Conservation (phyloP, 2,113 vertebrate species). For the Chitala chitala region DNA sequence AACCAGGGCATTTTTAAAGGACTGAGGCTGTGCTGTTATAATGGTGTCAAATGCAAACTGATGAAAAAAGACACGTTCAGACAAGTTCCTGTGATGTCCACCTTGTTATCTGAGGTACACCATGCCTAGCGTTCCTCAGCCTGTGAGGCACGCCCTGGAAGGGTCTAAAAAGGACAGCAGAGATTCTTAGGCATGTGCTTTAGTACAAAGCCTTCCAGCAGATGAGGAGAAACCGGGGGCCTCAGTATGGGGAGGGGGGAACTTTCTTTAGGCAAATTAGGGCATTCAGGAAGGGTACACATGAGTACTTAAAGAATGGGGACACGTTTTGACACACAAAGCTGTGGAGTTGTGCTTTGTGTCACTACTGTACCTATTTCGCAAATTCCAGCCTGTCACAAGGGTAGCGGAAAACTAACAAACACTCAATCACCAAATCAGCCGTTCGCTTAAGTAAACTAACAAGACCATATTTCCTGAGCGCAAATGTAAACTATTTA, state of each 20-base stretch:
- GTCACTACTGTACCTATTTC: conserved; percentile 14
- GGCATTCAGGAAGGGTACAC: conserved; percentile 18
- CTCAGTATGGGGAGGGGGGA: not conserved
- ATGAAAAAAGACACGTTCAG: conserved; percentile 24
- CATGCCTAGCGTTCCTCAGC: conserved; percentile 12
- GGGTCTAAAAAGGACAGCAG: conserved; percentile 14
- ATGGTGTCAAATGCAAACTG: not conserved
- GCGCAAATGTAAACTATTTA: conserved; percentile 25
- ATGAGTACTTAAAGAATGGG: not conserved
- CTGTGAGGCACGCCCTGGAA: not conserved
- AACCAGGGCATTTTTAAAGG: no score
- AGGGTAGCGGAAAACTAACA: conserved; percentile 15
- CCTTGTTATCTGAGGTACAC: conserved; percentile 17
- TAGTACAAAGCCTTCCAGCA: conserved; percentile 27
- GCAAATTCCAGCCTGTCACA: conserved; percentile 4
- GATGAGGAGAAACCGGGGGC: conserved; percentile 24
- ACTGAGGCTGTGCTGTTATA: no score
- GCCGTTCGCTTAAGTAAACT: conserved; percentile 13
- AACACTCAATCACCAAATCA: conserved; percentile 24
- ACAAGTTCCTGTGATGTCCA: conserved; percentile 26
- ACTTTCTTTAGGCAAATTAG: conserved; percentile 23
- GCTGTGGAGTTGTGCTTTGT: not conserved
- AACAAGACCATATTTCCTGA: conserved; percentile 19
- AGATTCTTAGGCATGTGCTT: not conserved
- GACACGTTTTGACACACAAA: not conserved